Evolutionary conservation across 2,888 invertebrate species (phyloP), one percentile per base, ranked within the genome.

Genomic region (Mechanitis mazaeus): DNA sequence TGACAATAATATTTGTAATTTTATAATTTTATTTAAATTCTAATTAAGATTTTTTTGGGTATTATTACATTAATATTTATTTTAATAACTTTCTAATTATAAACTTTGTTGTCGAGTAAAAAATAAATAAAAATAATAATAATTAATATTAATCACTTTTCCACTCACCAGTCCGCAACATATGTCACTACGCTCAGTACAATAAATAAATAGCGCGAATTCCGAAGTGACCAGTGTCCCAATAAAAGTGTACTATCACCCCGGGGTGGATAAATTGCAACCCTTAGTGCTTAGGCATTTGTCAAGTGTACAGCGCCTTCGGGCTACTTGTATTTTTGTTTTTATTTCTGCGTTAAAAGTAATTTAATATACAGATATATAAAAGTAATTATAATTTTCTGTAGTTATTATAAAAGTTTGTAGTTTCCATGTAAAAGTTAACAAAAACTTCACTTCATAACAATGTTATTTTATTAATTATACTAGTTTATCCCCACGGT

Each of bases 141-240:
- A 33, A 12, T 38, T 50, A 28, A 3, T 20, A 47, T n/a, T 20
- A 47, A 6, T n/a, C 2, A 31, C 50, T 50, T 50, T 3, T 31
- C 31, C 11, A 6, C 50, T 50, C 50, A 31, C 9, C 50, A 31
- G 66, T 71, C 73, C 83, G 66, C 64, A 76, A 78, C 86, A 86
- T 86, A 85, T 87, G 87, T 87, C 86, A 85, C 86, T 65, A 79
- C 66, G 69, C 74, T 77, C 81, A 76, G 83, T 75, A 87, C 87
- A 87, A 88, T 88, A 89, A 89, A 89, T 88, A 87, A 89, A 89
- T 89, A 85, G 85, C 83, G 70, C 85, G 79, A 84, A 89, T 89
- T 87, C 88, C 88, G 85, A 88, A 88, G 86, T 89, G 88, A 87
- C 88, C 87, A 85, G 80, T 75, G 79, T 80, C 80, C 87, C 86